phyloP scores from a whole-genome alignment of 2,888 invertebrate genomes.

The Neuroscelio doddi region DNA sequence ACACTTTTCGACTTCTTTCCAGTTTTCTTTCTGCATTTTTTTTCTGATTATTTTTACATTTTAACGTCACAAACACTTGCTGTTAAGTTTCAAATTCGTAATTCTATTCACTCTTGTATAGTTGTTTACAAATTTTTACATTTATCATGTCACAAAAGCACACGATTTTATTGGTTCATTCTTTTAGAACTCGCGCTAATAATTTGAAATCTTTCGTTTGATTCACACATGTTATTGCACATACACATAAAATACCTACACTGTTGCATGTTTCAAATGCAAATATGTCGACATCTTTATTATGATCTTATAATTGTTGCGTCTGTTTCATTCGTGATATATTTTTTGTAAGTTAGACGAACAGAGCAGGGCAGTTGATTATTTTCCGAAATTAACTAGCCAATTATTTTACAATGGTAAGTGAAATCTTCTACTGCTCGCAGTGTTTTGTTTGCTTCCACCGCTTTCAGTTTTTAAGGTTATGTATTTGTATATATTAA shows the following conservation, averaged over 20 bases:
- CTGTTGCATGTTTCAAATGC: too few species aligned
- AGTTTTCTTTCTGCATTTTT: slow-evolving; percentile 52
- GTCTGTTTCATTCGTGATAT: neutral
- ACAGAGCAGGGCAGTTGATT: neutral
- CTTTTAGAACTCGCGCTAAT: too few species aligned
- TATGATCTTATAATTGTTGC: neutral
- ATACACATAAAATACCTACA: too few species aligned
- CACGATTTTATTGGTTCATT: too few species aligned
- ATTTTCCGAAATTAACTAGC: neutral
- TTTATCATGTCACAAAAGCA: too few species aligned
- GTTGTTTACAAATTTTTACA: too few species aligned
- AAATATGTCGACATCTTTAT: too few species aligned
- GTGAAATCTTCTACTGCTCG: neutral
- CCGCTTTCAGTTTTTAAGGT: neutral
- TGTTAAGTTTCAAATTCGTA: too few species aligned
- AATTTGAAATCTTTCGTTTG: too few species aligned
- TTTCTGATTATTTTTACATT: neutral
- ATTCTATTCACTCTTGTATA: too few species aligned
- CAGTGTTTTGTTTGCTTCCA: neutral
- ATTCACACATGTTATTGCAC: too few species aligned
- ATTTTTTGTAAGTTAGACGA: neutral
- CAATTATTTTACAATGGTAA: slow-evolving; percentile 2
- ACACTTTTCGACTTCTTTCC: slow-evolving; percentile 56
- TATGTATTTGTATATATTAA: slow-evolving; percentile 7
- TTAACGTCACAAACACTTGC: neutral